Base-by-base conservation (phyloP, 2,888 invertebrate species). In the Pollenia labialis region DNA sequence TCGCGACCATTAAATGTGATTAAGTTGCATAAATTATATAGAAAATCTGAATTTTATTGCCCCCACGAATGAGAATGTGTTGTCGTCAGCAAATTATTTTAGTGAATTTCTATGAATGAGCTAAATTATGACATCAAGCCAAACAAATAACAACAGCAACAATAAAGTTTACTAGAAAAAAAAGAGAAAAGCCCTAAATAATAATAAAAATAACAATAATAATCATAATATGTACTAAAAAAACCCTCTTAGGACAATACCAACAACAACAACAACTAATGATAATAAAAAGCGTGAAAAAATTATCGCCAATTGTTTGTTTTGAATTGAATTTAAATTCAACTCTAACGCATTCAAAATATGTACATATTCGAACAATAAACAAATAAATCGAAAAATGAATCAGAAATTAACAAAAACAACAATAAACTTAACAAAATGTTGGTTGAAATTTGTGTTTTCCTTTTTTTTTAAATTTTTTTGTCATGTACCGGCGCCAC, bases 241-340 rank as follows among this genome's bases (percentile, higher is more conserved):
- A 87, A 60, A 18, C 32, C 69, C 87, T 87, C 84, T 75, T 62
- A 84, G 84, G 83, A 87, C 81, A 48, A 66, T 14, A 64, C 48
- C 58, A 23, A 3, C 66, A 32, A 52, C 66, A 72, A 54, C 75
- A 52, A 9, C 69, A 76, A 56, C 50, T 32, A 42, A 46, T 48
- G 16, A 76, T 54, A 89, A 89, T 88, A 88, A 89, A 91, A 90
- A 89, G 89, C 91, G 90, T 90, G 90, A 89, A 91, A 76, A 82
- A 91, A 92, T 92, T 89, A 92, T 91, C 89, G 90, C 82, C 92
- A 90, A 92, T 92, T 92, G 92, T 92, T 92, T 92, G 91, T 90
- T 89, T 71, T 86, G 76, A 87, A 84, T 88, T 87, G 81, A 88
- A 87, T 88, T 88, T 87, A 84, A 87, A 84, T 88, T 71, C 81